Conservation (phyloP, 2,888 invertebrate species). For the Philaethria dido region DNA sequence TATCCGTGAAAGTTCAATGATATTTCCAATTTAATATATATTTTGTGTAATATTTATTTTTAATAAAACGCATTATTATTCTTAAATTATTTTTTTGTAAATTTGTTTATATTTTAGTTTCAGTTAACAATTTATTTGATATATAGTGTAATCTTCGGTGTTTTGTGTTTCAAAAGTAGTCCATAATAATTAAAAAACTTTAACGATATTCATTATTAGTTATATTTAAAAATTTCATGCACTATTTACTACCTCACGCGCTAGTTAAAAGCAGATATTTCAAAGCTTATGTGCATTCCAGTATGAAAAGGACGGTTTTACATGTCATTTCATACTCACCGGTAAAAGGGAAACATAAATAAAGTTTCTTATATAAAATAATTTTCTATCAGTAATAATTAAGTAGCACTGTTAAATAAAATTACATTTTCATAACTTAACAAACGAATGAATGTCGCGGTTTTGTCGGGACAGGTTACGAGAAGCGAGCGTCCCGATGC, state of each 20-base stretch:
- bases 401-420: constrained; percentile 1
- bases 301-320: constrained; percentile 42
- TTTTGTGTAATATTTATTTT: no score
- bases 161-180: background rate
- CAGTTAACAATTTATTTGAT: background rate
- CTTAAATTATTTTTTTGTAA: background rate
- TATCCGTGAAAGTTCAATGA: no score
- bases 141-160: background rate
- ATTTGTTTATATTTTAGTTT: background rate
- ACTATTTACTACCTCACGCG: background rate
- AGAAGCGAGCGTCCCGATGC: constrained; percentile 55
- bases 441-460: constrained; percentile 26
- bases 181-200: background rate
- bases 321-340: constrained; percentile 57
- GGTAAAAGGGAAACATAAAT: constrained; percentile 48
- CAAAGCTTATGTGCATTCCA: constrained; percentile 35
- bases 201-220: background rate
- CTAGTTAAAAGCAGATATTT: constrained; percentile 8
- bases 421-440: background rate
- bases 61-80: no score
- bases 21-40: no score
- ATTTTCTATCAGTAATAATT: constrained; percentile 40
- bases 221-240: constrained; percentile 11
- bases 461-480: constrained; percentile 36
- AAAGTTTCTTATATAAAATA: no score